Percentiles rank a stretch among this genome's conserved stretches.
Conservation (phyloP, 2,797 vertebrate genomes). For the Thunnus albacares region DNA sequence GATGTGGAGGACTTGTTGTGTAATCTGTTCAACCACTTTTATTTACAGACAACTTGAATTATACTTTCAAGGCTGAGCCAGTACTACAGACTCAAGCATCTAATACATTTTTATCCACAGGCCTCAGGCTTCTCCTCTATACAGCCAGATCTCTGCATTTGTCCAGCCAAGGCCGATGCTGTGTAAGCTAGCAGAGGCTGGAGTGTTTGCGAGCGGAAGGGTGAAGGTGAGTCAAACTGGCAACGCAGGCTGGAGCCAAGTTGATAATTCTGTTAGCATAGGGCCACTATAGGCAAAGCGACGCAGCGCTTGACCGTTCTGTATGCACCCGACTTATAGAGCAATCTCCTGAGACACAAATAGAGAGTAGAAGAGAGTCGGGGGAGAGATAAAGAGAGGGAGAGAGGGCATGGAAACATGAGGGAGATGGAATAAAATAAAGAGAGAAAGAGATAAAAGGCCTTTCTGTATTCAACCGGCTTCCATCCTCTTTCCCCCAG, state of each 20-base stretch:
- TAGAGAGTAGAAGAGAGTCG: slow-evolving; percentile 39
- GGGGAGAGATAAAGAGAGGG: slow-evolving; percentile 55
- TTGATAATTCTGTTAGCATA: slow-evolving; percentile 75
- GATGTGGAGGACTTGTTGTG: too few species aligned
- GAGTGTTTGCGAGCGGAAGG: slow-evolving; percentile 34
- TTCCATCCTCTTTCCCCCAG: slow-evolving; percentile 61
- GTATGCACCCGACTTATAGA: slow-evolving; percentile 59
- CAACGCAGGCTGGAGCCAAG: slow-evolving; percentile 36
- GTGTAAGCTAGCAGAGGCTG: slow-evolving; percentile 11
- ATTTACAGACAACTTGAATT: slow-evolving; percentile 35
- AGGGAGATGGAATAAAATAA: slow-evolving; percentile 69
- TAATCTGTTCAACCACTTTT: too few species aligned
- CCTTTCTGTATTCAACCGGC: slow-evolving; percentile 72
- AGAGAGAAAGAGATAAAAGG: slow-evolving; percentile 77
- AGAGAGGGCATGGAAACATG: slow-evolving; percentile 64
- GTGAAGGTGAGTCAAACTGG: slow-evolving; percentile 67
- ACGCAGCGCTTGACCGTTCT: slow-evolving; percentile 24
- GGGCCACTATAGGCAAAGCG: slow-evolving; percentile 40
- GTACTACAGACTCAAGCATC: slow-evolving; percentile 34
- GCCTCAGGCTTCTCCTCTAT: slow-evolving; percentile 37
- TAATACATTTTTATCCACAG: slow-evolving; percentile 59
- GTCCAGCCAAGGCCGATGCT: slow-evolving; percentile 42
- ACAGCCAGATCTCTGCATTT: slow-evolving; percentile 33
- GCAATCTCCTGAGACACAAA: slow-evolving; percentile 66
- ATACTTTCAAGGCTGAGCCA: slow-evolving; percentile 39